phyloP scores from a whole-genome alignment of 2,888 invertebrate genomes.

The Epirrhoe tristata region DNA sequence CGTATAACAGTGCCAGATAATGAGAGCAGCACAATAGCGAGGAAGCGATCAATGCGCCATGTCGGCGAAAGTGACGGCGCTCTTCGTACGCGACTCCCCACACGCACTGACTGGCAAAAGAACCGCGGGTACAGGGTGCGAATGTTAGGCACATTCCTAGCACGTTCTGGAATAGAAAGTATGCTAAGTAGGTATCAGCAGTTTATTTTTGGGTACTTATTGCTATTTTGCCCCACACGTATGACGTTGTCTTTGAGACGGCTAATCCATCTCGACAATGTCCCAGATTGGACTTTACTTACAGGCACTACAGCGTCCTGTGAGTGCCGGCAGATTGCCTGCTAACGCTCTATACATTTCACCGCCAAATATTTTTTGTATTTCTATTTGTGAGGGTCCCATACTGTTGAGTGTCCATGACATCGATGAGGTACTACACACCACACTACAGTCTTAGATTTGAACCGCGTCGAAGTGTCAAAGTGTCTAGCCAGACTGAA shows the following conservation, averaged over 20 bases:
- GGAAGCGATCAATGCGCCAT: slow-evolving; percentile 20
- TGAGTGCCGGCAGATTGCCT: no score
- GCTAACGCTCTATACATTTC: no score
- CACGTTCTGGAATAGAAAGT: slow-evolving; percentile 38
- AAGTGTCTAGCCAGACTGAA: background rate
- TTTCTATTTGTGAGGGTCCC: no score
- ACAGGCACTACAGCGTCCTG: no score
- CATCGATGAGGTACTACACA: background rate
- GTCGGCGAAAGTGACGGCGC: slow-evolving; percentile 37
- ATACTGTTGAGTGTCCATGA: background rate
- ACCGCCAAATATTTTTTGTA: no score
- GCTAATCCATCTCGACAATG: no score
- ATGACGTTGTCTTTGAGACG: no score
- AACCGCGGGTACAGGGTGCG: background rate
- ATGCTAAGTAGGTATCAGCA: background rate
- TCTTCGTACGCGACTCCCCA: slow-evolving; percentile 6
- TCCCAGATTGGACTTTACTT: no score
- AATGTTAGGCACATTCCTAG: slow-evolving; percentile 26
- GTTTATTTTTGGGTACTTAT: background rate
- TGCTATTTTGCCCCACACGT: background rate
- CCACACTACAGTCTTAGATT: no score
- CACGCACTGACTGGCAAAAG: slow-evolving; percentile 16
- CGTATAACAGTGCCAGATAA: slow-evolving; percentile 9
- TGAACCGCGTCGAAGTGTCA: background rate
- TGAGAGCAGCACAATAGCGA: slow-evolving; percentile 24